phyloP scores from a whole-genome alignment of 1,140 invertebrate species.

The Thaumetopoea pityocampa region DNA sequence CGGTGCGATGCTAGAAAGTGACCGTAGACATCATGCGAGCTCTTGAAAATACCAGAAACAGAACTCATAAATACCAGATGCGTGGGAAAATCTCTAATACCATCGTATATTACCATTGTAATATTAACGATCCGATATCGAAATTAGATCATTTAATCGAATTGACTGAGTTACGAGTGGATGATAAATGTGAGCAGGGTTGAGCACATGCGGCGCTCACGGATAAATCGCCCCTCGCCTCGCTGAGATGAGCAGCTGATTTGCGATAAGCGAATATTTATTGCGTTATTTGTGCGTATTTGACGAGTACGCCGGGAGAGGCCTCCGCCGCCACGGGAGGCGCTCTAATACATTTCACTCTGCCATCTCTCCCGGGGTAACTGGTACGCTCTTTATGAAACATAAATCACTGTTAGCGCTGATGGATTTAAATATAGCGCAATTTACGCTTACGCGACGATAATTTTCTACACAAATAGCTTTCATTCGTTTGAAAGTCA shows the following conservation, averaged over 20 bases:
- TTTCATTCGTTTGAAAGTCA: too few relatives aligned
- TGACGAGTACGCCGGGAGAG: slow-evolving; percentile 39
- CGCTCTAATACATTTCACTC: slow-evolving; percentile 56
- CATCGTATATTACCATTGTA: too few relatives aligned
- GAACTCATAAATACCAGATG: too few relatives aligned
- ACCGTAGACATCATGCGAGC: too few relatives aligned
- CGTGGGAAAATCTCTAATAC: too few relatives aligned
- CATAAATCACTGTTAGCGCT: slow-evolving; percentile 59
- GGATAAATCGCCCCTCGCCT: slow-evolving; percentile 64
- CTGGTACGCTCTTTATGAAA: slow-evolving; percentile 31
- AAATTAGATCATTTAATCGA: too few relatives aligned
- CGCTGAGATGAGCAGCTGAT: slow-evolving; percentile 65
- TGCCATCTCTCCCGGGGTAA: slow-evolving; percentile 45
- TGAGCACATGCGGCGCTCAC: slow-evolving; percentile 60
- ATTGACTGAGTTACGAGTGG: slow-evolving; percentile 65
- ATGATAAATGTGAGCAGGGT: slow-evolving; percentile 68
- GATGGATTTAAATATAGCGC: too few relatives aligned
- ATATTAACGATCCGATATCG: slow-evolving; percentile 54
- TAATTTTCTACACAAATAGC: slow-evolving; percentile 21
- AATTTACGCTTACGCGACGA: too few relatives aligned
- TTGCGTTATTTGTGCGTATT: slow-evolving; percentile 68
- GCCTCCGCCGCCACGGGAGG: slow-evolving; percentile 51
- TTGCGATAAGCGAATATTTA: slow-evolving; percentile 72
- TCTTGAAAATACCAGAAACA: too few relatives aligned
- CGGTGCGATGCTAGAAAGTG: too few relatives aligned